phyloP scores from a whole-genome alignment of 2,113 vertebrate genomes.

The Etheostoma spectabile region DNA sequence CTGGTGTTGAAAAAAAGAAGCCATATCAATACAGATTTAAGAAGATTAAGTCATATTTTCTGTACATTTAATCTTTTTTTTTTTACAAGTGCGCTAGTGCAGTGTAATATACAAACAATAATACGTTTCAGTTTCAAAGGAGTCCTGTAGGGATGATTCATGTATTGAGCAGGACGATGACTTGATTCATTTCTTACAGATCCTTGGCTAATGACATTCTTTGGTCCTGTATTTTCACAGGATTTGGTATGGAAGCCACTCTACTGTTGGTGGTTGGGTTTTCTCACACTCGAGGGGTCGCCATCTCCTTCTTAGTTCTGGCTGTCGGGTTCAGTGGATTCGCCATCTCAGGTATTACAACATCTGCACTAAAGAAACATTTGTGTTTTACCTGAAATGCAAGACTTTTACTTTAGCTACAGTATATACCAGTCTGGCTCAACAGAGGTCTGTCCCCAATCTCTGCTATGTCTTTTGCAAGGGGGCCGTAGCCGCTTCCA shows the following conservation, averaged over 20 bases:
- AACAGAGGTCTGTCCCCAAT: too few relatives aligned
- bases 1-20: too few relatives aligned
- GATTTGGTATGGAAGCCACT: slow-evolving; percentile 98
- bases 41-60: too few relatives aligned
- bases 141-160: not conserved
- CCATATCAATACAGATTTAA: too few relatives aligned
- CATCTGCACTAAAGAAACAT: not conserved
- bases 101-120: too few relatives aligned
- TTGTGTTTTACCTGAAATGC: not conserved
- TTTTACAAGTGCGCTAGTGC: too few relatives aligned
- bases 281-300: slow-evolving; percentile 94
- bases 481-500: too few relatives aligned
- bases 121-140: not conserved
- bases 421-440: too few relatives aligned
- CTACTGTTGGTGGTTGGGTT: slow-evolving; percentile 95
- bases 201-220: slow-evolving; percentile 10
- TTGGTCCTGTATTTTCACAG: slow-evolving; percentile 76
- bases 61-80: too few relatives aligned
- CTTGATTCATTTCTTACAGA: not conserved
- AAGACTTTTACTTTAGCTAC: not conserved
- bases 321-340: slow-evolving; percentile 99
- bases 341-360: slow-evolving; percentile 94
- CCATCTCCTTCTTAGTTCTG: slow-evolving; percentile 95
- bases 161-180: not conserved
- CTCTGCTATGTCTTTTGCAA: too few relatives aligned